Base-by-base conservation (phyloP, 1,140 invertebrate genomes). In the Zophobas atratus region DNA sequence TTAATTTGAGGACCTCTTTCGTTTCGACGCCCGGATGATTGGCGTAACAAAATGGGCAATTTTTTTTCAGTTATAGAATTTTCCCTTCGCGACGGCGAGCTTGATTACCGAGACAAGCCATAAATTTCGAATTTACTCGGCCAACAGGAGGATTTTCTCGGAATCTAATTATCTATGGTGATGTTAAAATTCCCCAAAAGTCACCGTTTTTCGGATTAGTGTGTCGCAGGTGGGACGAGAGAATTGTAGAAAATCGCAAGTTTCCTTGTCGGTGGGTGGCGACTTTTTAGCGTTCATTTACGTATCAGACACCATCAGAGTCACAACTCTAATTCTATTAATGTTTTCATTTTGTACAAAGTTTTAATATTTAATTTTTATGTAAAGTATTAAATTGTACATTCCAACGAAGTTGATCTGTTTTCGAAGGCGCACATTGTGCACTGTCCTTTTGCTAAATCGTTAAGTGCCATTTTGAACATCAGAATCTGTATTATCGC, bases 301-400 rank as follows among this genome's bases (percentile, higher is more conserved):
- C 57, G 35, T 67, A 67, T 67, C 20, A 67, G 60, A 67, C 60
- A 67, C 38, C 38, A 67, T 20, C 8, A 67, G 60, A 41, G 36
- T 67, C 20, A 38, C 43, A 67, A 67, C 60, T 67, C 56, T 67
- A 67, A 67, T 39, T 67, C 38, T 67, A 67, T 67, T 67, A 67
- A 67, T 67, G 60, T 67, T 67, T 57, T 53, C 49, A 6, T 73
- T 77, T 75, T 81, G 80, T 81, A 81, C 80, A 81, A 79, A 81
- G 48, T 70, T 77, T 79, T 81, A 78, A 79, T 73, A 77, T 79
- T 75, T 76, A 79, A 73, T 63, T 79, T 80, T 71, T 74, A 81
- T 76, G 72, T 72, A 81, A 77, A 76, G 55, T 75, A 75, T 78
- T 80, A 70, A 78, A 80, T 74, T 78, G 70, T 78, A 55, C 60